Evolutionary conservation across 2,888 invertebrate species (phyloP), one percentile per base, ranked within the genome.

Genomic region (Cheiracanthium punctorium): DNA sequence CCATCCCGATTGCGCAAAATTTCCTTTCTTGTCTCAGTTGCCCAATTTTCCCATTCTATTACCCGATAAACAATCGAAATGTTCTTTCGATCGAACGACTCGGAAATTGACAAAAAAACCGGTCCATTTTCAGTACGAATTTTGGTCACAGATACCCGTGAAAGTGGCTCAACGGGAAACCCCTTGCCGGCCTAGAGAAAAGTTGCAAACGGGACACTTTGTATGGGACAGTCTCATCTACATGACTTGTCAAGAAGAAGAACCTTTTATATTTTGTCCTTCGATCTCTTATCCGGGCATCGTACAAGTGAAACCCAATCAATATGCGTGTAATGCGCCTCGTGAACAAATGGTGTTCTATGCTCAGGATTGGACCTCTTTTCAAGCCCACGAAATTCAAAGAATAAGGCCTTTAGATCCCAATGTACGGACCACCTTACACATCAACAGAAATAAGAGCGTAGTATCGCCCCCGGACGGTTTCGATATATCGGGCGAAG

Each of bases 201-300:
- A 33, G 0, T 1, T 79, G 4, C 33, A 58, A 37, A 37, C 79
- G 28, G 79, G 79, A 17, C n/a, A 79, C 32, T 79, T 79, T 52
- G n/a, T 79, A 0, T n/a, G 43, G 17, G 70, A 71, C 17, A 7
- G 0, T 1, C n/a, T 14, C 0, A 10, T 69, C 0, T 77, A 20
- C 8, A 43, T 43, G 0, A 77, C 77, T 0, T 71, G 71, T 17
- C 37, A 79, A 29, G 28, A 20, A 0, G 1, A 4, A 0, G 70
- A 70, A 52, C 79, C 79, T 0, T 71, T 79, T 33, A 58, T 79
- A 4, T 79, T 79, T 79, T 79, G 79, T 33, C 69, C 58, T 7
- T 48, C 58, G 1, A 12, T 69, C 1, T 4, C 10, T 14, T 52
- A 48, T 24, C n/a, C 20, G 10, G 28, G 37, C 29, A 70, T 70